Percentiles rank a stretch among this genome's conserved stretches.
phyloP scores from a whole-genome alignment of 2,888 invertebrate genomes.

The Xylocampa areola region DNA sequence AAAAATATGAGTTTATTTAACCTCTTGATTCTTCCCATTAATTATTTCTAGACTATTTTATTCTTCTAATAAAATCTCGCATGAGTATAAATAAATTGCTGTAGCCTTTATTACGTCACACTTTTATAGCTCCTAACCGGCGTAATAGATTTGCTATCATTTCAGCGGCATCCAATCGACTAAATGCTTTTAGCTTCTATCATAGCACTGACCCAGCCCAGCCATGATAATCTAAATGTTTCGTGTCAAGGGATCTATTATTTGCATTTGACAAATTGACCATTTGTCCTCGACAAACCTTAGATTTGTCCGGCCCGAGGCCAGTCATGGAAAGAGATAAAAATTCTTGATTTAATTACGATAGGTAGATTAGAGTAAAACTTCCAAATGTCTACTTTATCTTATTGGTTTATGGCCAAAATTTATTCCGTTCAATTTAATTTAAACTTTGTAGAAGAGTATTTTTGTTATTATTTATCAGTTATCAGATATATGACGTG shows the following conservation, averaged over 20 bases:
- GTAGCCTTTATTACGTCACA: neutral
- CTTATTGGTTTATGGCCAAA: too few relatives aligned
- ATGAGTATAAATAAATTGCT: constrained; percentile 13
- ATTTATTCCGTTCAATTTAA: too few relatives aligned
- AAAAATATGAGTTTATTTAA: neutral
- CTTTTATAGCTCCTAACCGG: constrained; percentile 1
- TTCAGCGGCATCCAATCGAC: constrained; percentile 29
- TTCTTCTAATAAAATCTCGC: constrained; percentile 17
- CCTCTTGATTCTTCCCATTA: constrained; percentile 14
- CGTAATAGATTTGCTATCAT: constrained; percentile 26
- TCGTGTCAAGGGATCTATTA: constrained; percentile 48
- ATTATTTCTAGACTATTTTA: neutral
- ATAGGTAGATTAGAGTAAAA: too few relatives aligned
- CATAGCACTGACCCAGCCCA: constrained; percentile 48
- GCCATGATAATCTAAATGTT: constrained; percentile 47
- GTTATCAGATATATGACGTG: too few relatives aligned
- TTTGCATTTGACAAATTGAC: constrained; percentile 52
- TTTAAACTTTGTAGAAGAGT: too few relatives aligned
- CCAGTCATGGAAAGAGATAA: too few relatives aligned
- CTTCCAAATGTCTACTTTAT: too few relatives aligned
- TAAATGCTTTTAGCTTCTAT: constrained; percentile 46
- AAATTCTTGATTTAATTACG: too few relatives aligned
- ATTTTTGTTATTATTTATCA: too few relatives aligned
- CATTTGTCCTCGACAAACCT: constrained; percentile 43
- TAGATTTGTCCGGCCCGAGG: constrained; percentile 33